Evolutionary conservation across 92 coral and sea anemone species (phyloP), one percentile per base, ranked within the genome.

Genomic region (Epizoanthus ramosus): DNA sequence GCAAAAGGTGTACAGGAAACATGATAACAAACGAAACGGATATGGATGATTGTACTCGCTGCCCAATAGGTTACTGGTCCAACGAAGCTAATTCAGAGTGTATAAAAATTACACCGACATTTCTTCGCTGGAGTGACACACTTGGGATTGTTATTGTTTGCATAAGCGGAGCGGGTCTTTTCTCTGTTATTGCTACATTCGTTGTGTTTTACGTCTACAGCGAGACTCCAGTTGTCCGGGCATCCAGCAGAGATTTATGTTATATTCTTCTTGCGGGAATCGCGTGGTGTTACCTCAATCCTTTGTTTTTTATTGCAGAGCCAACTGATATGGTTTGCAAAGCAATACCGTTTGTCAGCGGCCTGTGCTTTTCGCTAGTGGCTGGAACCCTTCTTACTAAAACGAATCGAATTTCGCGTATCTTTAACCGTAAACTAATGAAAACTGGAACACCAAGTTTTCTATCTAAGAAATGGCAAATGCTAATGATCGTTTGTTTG

Each of bases 161-260:
- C 9, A 79, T 87, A 28, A 85, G 92, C 19, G 97, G 94, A 13
- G 67, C 80, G 10, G 98, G 98, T 4, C 19, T 91, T 12, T 53
- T 85, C 1, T 80, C 86, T 0, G 93, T 89, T 2, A 21, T 87
- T 63, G 87, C 83, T 39, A 79, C 93, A 33, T 92, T 92, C 28
- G 58, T 68, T 9, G 91, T 95, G 4, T 93, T 93, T 56, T 83
- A 85, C 31, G 21, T 89, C 22, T 86, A 91, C 39, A 88, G 98
- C 21, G 79, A 90, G n/a, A 93, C 95, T 4, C 97, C 97, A 12
- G 94, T 95, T 13, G 98, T 95, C 1, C 88, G 89, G 13, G 98
- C 98, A 1, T 95, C 98, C 3, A 93, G 98, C 80, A 84, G 93
- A 15, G 97, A 95, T 61, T 92, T 95, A 3, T 95, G 95, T 57